These are phyloP conservation scores for Drosophila pectinifera DNA, from an alignment of 1,140 invertebrate species.

Conservation along the genomic window DNA sequence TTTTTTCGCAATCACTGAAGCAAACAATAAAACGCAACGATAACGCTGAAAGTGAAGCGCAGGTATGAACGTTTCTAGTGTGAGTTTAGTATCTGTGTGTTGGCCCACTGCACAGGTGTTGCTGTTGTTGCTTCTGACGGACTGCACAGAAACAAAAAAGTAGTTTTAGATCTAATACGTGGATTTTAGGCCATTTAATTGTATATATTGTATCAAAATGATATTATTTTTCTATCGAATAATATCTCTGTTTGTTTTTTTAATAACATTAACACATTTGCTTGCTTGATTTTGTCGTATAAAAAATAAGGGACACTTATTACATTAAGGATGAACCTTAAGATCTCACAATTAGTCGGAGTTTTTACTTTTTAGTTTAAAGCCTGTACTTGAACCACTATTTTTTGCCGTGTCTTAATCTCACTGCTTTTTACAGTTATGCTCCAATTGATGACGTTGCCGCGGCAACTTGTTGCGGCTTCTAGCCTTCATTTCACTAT, in stretches of 20 bases:
- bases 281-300: background rate
- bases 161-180: too few relatives aligned
- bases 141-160: constrained; percentile 12
- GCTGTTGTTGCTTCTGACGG: constrained; percentile 21
- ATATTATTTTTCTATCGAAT: background rate
- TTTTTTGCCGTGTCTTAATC: constrained; percentile 46
- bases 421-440: constrained; percentile 76
- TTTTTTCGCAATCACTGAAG: constrained; percentile 76
- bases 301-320: background rate
- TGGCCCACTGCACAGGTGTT: constrained; percentile 50
- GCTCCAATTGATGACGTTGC: constrained; percentile 73
- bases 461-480: constrained; percentile 66
- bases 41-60: constrained; percentile 79
- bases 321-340: background rate
- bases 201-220: background rate
- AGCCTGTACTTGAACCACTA: background rate
- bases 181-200: too few relatives aligned
- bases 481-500: constrained; percentile 42
- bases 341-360: background rate
- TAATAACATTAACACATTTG: background rate
- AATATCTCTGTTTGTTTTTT: background rate
- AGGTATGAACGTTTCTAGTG: constrained; percentile 50
- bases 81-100: constrained; percentile 36
- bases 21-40: constrained; percentile 77
- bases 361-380: too few relatives aligned